These are phyloP conservation scores for Pachypeltis micranthus DNA, from an alignment of 1,140 invertebrate genomes.

Conservation along the genomic window DNA sequence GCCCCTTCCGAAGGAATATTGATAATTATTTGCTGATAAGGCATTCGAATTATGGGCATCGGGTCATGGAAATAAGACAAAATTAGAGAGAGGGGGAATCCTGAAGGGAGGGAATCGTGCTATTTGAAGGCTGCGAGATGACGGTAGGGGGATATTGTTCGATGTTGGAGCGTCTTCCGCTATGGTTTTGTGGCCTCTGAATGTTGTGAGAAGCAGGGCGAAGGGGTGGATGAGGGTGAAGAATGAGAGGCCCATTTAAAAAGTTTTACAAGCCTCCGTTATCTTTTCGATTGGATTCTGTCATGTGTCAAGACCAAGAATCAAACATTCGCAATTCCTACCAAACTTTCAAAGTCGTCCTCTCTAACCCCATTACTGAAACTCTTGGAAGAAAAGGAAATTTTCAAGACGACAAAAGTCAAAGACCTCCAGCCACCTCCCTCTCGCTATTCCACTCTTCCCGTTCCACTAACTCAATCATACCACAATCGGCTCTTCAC, in stretches of 20 bases:
- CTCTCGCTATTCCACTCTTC: too few relatives aligned
- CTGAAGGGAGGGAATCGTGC: neutral
- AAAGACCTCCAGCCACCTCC: too few relatives aligned
- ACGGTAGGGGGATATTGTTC: too few relatives aligned
- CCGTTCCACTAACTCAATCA: neutral
- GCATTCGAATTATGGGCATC: constrained; percentile 1
- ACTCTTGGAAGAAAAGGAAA: neutral
- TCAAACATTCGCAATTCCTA: constrained; percentile 1
- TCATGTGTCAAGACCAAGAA: constrained; percentile 9
- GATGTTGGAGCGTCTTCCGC: neutral
- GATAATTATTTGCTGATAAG: constrained; percentile 7
- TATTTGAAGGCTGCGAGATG: too few relatives aligned
- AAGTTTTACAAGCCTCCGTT: constrained; percentile 8
- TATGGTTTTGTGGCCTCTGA: too few relatives aligned
- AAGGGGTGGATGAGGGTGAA: neutral
- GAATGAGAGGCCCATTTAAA: constrained; percentile 7
- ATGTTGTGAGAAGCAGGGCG: neutral
- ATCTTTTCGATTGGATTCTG: constrained; percentile 9
- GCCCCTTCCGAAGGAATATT: neutral
- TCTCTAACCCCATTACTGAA: neutral
- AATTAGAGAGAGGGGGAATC: neutral
- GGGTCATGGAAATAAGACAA: constrained; percentile 1
- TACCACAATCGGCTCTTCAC: neutral
- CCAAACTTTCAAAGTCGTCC: neutral
- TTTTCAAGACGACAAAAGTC: constrained; percentile 4